phyloP scores from a whole-genome alignment of 2,888 invertebrate species.

The Odontocolon sp. region DNA sequence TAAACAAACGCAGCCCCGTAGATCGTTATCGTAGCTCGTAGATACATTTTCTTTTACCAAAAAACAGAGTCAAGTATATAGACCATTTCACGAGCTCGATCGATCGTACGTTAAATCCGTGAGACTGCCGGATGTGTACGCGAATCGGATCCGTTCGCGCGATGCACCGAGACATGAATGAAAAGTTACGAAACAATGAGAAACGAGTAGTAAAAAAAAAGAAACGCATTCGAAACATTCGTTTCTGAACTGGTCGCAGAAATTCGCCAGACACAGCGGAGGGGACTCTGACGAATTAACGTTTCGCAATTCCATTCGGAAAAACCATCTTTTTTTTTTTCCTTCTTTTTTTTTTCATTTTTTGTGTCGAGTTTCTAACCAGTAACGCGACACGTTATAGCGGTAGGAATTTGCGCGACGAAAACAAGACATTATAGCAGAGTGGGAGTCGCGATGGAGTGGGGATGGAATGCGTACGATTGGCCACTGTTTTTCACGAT shows the following conservation, averaged over 20 bases:
- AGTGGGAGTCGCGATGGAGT: slow-evolving; percentile 30
- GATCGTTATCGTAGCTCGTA: neutral
- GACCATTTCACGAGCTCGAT: too few species aligned
- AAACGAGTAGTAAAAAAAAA: neutral
- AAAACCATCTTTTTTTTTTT: neutral
- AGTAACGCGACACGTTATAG: neutral
- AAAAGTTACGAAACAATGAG: neutral
- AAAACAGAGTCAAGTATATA: too few species aligned
- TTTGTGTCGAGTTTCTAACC: neutral
- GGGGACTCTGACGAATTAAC: neutral
- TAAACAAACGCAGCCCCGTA: neutral
- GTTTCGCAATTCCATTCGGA: neutral
- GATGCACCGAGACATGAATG: too few species aligned
- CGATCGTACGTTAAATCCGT: too few species aligned
- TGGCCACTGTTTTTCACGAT: slow-evolving; percentile 1
- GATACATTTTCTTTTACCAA: neutral
- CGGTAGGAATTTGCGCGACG: slow-evolving; percentile 24
- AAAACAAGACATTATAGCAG: slow-evolving; percentile 37
- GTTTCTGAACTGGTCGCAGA: neutral
- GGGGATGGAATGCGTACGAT: slow-evolving; percentile 19
- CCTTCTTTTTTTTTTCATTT: neutral
- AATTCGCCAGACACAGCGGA: neutral
- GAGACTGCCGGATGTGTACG: too few species aligned
- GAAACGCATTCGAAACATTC: neutral
- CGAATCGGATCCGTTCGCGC: neutral